These are phyloP conservation scores for Encarsia formosa DNA, from an alignment of 2,888 invertebrate species.

Conservation along the genomic window DNA sequence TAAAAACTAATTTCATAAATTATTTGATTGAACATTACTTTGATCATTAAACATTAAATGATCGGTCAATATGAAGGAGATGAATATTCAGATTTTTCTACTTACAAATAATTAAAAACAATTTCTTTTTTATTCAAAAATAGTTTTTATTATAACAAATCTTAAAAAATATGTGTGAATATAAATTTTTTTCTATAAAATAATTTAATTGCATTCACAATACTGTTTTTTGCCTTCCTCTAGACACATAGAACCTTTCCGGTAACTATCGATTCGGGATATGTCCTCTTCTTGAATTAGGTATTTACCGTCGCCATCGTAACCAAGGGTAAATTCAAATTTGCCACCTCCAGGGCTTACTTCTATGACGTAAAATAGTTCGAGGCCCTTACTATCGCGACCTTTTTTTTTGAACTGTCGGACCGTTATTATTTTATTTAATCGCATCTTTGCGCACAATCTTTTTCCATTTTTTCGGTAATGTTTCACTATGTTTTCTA, in stretches of 20 bases:
- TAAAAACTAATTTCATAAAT: no score
- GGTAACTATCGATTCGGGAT: slow-evolving; percentile 44
- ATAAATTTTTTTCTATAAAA: no score
- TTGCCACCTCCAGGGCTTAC: slow-evolving; percentile 65
- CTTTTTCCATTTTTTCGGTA: slow-evolving; percentile 39
- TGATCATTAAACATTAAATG: no score
- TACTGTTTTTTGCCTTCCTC: no score
- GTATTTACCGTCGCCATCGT: slow-evolving; percentile 38
- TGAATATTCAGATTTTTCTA: no score
- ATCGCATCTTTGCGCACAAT: slow-evolving; percentile 55
- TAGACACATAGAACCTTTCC: slow-evolving; percentile 40
- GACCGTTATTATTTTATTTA: slow-evolving; percentile 57
- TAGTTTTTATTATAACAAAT: no score
- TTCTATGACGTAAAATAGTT: slow-evolving; percentile 66
- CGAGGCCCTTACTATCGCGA: slow-evolving; percentile 51
- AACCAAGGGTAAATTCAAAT: slow-evolving; percentile 67
- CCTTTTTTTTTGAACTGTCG: slow-evolving; percentile 52
- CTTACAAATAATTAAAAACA: no score
- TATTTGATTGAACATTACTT: no score
- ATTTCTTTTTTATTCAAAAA: no score
- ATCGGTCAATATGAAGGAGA: no score
- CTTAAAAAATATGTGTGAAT: no score
- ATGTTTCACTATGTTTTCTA: slow-evolving; percentile 40
- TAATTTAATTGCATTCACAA: no score
- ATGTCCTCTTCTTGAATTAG: slow-evolving; percentile 43